phyloP scores from a whole-genome alignment of 2,888 invertebrate genomes.

The Dicyrtoma fusca region DNA sequence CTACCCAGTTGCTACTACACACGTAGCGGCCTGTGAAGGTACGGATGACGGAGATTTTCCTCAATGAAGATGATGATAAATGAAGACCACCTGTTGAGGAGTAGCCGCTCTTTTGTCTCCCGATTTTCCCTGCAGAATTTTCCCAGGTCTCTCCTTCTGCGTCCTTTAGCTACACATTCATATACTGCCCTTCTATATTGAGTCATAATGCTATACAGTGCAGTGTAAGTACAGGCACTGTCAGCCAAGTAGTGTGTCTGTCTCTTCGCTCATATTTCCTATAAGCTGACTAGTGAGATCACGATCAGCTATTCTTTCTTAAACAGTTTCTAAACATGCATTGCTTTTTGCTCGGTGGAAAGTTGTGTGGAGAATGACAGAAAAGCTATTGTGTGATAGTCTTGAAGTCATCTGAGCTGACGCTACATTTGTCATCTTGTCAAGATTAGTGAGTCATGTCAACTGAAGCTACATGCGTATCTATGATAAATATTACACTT shows the following conservation, averaged over 20 bases:
- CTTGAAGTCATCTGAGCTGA: too few relatives aligned
- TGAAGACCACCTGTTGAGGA: conserved; percentile 57
- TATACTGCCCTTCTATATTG: too few relatives aligned
- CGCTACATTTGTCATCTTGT: too few relatives aligned
- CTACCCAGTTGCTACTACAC: too few relatives aligned
- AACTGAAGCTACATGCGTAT: too few relatives aligned
- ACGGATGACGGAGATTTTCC: conserved; percentile 51
- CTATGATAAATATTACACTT: too few relatives aligned
- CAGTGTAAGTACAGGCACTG: neutral
- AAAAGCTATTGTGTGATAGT: too few relatives aligned
- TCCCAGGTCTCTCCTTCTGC: conserved; percentile 47
- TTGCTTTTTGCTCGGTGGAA: neutral
- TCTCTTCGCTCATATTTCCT: neutral
- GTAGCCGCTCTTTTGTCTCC: conserved; percentile 53
- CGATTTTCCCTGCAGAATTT: conserved; percentile 49
- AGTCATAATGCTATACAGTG: too few relatives aligned
- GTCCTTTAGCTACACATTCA: conserved; percentile 1
- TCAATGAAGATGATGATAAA: conserved; percentile 57
- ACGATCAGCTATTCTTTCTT: too few relatives aligned
- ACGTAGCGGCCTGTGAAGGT: neutral
- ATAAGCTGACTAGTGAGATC: too few relatives aligned
- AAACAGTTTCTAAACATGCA: too few relatives aligned
- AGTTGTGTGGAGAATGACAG: conserved; percentile 4
- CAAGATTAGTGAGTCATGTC: too few relatives aligned
- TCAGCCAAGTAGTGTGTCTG: neutral